Conservation (phyloP, 2,888 invertebrate species). For the Drosophila neutralis region DNA sequence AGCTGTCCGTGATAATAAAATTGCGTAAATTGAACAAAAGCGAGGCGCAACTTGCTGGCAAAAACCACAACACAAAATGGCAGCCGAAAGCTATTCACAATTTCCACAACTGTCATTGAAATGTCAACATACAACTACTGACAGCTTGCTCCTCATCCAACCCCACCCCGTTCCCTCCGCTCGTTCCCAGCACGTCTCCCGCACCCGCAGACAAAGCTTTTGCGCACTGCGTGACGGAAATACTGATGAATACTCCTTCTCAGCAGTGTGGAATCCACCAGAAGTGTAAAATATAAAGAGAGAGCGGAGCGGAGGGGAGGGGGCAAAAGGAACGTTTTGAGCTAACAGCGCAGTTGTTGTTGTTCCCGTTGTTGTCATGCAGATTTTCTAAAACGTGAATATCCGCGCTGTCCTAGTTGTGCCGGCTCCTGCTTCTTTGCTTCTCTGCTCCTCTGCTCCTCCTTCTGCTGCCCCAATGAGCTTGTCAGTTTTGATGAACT, state of each 20-base stretch:
- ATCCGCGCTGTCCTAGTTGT: slow-evolving; percentile 22
- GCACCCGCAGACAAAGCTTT: slow-evolving; percentile 23
- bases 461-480: slow-evolving; percentile 56
- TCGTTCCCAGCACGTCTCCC: slow-evolving; percentile 8
- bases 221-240: slow-evolving; percentile 75
- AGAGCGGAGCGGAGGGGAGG: neutral
- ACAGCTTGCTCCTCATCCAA: slow-evolving; percentile 44
- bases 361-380: slow-evolving; percentile 38
- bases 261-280: slow-evolving; percentile 45
- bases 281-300: slow-evolving; percentile 2
- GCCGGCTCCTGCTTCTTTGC: neutral
- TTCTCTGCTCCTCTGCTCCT: slow-evolving; percentile 25
- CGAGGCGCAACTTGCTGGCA: slow-evolving; percentile 33
- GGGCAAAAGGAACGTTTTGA: neutral
- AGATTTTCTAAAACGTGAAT: slow-evolving; percentile 66
- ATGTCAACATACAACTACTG: slow-evolving; percentile 79
- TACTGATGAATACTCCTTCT: slow-evolving; percentile 74
- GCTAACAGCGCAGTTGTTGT: slow-evolving; percentile 11
- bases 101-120: slow-evolving; percentile 78
- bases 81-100: slow-evolving; percentile 61
- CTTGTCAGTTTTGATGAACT: slow-evolving; percentile 80
- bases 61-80: slow-evolving; percentile 59
- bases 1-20: slow-evolving; percentile 62
- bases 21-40: slow-evolving; percentile 59
- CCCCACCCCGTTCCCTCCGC: neutral